phyloP scores from a whole-genome alignment of 2,113 vertebrate species.

The Hippocampus abdominalis region DNA sequence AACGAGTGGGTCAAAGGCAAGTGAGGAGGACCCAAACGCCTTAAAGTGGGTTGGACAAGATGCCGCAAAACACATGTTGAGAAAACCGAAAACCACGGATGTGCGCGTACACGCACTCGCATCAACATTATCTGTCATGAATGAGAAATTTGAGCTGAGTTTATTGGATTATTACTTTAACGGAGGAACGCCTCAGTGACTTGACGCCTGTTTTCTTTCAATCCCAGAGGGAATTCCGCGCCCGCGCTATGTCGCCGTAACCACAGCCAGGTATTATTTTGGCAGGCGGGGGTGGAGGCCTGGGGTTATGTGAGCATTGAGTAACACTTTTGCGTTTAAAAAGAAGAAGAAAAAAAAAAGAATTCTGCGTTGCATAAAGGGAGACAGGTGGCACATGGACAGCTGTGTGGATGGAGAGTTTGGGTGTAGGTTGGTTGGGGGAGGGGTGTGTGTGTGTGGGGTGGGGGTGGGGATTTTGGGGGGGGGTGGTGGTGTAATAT shows the following conservation, averaged over 20 bases:
- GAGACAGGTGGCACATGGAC: constrained; percentile 18
- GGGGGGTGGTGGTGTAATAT: constrained; percentile 26
- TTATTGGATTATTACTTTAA: constrained; percentile 20
- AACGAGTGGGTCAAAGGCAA: constrained; percentile 34
- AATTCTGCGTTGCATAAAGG: constrained; percentile 5
- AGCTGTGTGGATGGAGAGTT: constrained; percentile 29
- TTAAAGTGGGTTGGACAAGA: not conserved
- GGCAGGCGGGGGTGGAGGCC: constrained; percentile 6
- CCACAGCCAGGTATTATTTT: constrained; percentile 42
- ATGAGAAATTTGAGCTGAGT: constrained; percentile 30
- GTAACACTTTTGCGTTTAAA: constrained; percentile 33
- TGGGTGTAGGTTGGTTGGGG: not conserved
- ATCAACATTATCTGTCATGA: constrained; percentile 23
- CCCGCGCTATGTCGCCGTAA: constrained; percentile 33
- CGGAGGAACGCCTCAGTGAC: not conserved
- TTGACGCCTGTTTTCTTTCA: constrained; percentile 4
- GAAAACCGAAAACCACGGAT: constrained; percentile 10
- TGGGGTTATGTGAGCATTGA: constrained; percentile 36
- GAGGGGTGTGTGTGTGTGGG: constrained; percentile 10
- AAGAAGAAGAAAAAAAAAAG: constrained; percentile 1
- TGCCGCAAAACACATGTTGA: not conserved
- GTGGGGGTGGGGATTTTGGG: not conserved
- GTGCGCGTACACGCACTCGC: not conserved
- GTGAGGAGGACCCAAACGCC: constrained; percentile 18
- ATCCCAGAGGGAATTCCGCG: constrained; percentile 6